These are phyloP conservation scores for Periplaneta americana DNA, from an alignment of 1,140 invertebrate genomes.

Conservation along the genomic window DNA sequence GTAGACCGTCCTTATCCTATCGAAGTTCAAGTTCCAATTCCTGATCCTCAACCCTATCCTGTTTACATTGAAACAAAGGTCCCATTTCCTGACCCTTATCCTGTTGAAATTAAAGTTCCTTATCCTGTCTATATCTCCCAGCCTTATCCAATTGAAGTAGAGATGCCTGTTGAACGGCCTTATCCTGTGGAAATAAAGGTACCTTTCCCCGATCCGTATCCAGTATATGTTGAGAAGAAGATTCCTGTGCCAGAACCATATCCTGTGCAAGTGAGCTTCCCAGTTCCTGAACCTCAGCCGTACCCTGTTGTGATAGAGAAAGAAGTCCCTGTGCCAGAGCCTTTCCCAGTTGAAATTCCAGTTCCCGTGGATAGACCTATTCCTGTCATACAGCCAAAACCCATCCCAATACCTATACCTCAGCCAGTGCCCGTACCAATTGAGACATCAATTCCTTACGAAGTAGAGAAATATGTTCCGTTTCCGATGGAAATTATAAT, in stretches of 20 bases:
- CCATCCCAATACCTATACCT: too few relatives aligned
- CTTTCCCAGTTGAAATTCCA: conserved; percentile 33
- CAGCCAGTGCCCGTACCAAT: not conserved
- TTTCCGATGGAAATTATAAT: not conserved
- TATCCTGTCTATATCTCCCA: conserved; percentile 20
- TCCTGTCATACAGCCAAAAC: too few relatives aligned
- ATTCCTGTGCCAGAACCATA: conserved; percentile 32
- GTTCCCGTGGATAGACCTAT: too few relatives aligned
- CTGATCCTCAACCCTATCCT: conserved; percentile 35
- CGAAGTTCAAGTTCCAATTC: conserved; percentile 16
- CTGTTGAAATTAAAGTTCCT: conserved; percentile 47
- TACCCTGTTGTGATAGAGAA: conserved; percentile 43
- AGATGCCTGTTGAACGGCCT: conserved; percentile 52
- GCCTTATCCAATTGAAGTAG: conserved; percentile 26
- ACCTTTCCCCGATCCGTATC: conserved; percentile 38
- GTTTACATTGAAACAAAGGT: conserved; percentile 47
- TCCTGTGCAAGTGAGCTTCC: not conserved
- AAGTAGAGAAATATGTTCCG: not conserved
- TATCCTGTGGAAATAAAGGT: conserved; percentile 44
- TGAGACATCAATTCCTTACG: not conserved
- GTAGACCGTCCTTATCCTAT: conserved; percentile 17
- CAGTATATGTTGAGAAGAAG: conserved; percentile 50
- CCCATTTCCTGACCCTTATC: not conserved
- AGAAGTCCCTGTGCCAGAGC: conserved; percentile 51
- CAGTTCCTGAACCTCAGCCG: conserved; percentile 35